Evolutionary conservation across 2,888 invertebrate species (phyloP).

Genomic region (Sepioteuthis lessoniana): DNA sequence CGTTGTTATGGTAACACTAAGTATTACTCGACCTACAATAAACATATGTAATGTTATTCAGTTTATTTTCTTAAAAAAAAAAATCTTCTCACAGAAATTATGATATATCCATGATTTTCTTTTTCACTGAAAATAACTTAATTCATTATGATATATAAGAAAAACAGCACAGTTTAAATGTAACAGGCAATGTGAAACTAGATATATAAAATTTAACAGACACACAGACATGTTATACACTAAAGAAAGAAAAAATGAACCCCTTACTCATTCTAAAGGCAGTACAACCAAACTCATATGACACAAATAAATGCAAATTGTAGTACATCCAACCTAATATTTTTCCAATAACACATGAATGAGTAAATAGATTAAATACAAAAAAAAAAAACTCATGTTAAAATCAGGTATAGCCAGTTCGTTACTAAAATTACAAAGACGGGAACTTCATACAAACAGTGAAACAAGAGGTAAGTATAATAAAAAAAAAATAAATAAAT

Average conservation of each 20-base stretch:
- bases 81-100: too few species aligned
- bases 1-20: too few species aligned
- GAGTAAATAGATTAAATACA: background rate
- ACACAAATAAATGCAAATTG: background rate
- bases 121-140: too few species aligned
- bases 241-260: background rate
- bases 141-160: too few species aligned
- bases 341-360: background rate
- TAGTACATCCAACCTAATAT: slow-evolving; percentile 33
- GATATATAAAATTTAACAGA: background rate
- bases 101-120: too few species aligned
- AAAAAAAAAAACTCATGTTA: background rate
- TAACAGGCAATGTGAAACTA: background rate
- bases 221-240: background rate
- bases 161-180: too few species aligned
- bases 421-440: background rate
- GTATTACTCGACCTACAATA: too few species aligned
- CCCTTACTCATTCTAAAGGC: background rate
- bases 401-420: background rate
- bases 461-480: too few species aligned
- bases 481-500: too few species aligned
- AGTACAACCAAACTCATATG: slow-evolving; percentile 33
- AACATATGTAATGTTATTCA: too few species aligned
- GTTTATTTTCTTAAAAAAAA: too few species aligned
- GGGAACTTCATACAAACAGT: too few species aligned